Conservation (phyloP, 2,113 vertebrate genomes). For the Andinoacara biseriatus region DNA sequence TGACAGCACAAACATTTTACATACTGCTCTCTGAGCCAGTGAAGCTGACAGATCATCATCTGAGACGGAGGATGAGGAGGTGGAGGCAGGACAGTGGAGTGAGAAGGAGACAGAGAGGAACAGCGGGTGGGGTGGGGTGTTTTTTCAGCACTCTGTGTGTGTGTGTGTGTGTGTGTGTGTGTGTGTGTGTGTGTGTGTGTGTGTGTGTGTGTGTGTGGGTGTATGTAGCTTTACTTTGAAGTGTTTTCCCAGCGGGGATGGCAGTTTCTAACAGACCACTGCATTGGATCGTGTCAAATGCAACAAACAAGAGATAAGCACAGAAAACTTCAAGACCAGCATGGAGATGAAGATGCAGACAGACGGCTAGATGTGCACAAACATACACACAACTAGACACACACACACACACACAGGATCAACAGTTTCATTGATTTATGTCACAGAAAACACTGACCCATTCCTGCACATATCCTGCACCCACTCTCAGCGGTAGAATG, state of each 20-base stretch:
- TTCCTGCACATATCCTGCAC: not conserved
- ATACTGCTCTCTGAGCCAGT: constrained; percentile 28
- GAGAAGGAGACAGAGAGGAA: constrained; percentile 26
- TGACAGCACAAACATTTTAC: constrained; percentile 21
- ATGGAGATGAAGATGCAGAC: not conserved
- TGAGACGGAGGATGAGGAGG: constrained; percentile 45
- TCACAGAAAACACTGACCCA: not conserved
- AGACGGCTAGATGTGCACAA: not conserved
- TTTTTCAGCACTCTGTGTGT: constrained; percentile 33
- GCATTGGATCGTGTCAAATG: constrained; percentile 38
- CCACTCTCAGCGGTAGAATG: not conserved
- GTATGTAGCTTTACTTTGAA: constrained; percentile 59
- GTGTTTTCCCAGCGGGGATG: constrained; percentile 52
- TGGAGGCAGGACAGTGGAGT: constrained; percentile 35
- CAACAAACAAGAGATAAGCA: constrained; percentile 10
- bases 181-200: constrained; percentile 58
- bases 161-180: constrained; percentile 59
- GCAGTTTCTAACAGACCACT: constrained; percentile 54
- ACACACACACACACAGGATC: not conserved
- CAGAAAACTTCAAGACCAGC: not conserved
- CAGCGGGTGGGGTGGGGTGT: constrained; percentile 35
- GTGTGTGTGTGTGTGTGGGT: constrained; percentile 62
- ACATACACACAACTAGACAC: not conserved
- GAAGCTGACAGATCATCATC: constrained; percentile 53
- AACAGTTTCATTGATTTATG: not conserved